Evolutionary conservation across 2,797 vertebrate species (phyloP).

Genomic region (Danio tinwini): DNA sequence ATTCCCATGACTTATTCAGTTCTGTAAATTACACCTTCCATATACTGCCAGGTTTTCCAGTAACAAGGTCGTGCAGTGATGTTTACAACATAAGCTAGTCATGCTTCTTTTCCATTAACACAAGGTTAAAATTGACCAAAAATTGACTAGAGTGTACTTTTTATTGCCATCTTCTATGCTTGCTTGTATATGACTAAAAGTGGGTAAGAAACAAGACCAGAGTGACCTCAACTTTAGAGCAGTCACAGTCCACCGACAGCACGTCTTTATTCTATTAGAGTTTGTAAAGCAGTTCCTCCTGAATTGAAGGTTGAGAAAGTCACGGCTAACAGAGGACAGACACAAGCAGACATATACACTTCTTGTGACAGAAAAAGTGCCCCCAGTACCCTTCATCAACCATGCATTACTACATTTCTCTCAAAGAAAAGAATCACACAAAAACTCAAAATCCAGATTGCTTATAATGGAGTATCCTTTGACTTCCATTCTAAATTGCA

Average conservation of each 20-base stretch:
- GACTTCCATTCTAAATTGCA: not conserved
- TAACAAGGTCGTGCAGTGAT: not conserved
- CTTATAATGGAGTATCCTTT: not conserved
- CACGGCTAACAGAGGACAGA: conserved; percentile 25
- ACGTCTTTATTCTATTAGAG: conserved; percentile 21
- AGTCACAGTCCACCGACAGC: conserved; percentile 22
- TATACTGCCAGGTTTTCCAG: not conserved
- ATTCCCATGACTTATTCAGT: not conserved
- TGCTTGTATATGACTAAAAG: not conserved
- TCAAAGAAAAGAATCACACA: not conserved
- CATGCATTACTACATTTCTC: not conserved
- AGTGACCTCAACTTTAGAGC: not conserved
- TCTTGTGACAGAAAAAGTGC: conserved; percentile 4
- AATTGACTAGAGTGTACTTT: not conserved
- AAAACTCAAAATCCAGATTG: not conserved
- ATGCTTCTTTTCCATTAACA: not conserved
- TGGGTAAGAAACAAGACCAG: not conserved
- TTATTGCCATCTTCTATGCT: not conserved
- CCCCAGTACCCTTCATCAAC: conserved; percentile 5
- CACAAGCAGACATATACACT: not conserved
- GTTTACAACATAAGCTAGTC: not conserved
- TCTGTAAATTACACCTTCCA: not conserved
- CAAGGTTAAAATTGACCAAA: not conserved
- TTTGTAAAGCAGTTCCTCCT: conserved; percentile 27
- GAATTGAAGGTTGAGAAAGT: conserved; percentile 41